A percentile compares a stretch with the other conserved stretches of the same genome.
These are phyloP conservation scores for Ennomos erosarius DNA, from an alignment of 2,888 invertebrate species.

Conservation along the genomic window DNA sequence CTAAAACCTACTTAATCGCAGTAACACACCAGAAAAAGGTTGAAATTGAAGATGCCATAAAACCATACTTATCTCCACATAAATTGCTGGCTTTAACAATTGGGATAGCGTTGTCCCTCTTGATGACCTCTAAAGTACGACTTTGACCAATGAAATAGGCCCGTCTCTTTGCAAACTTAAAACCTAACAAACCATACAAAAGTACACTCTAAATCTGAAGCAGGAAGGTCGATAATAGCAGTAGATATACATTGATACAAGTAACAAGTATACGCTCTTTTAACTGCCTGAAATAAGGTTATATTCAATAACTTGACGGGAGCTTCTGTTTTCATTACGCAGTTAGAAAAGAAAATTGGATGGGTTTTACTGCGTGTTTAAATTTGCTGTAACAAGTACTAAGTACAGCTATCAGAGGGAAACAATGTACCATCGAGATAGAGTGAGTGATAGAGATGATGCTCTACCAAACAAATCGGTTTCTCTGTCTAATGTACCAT, in stretches of 20 bases:
- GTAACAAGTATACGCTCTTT: slow-evolving; percentile 19
- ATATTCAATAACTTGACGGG: slow-evolving; percentile 27
- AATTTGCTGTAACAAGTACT: no score
- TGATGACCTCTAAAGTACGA: slow-evolving; percentile 55
- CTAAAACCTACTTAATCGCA: slow-evolving; percentile 38
- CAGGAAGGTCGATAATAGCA: neutral
- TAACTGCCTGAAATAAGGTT: slow-evolving; percentile 31
- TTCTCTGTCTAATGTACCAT: no score
- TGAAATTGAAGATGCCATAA: slow-evolving; percentile 49
- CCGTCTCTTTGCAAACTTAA: slow-evolving; percentile 2
- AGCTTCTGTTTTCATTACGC: slow-evolving; percentile 18
- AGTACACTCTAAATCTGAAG: neutral
- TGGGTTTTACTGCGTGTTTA: slow-evolving; percentile 9
- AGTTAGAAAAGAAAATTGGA: slow-evolving; percentile 27
- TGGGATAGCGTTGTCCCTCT: slow-evolving; percentile 51
- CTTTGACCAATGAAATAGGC: slow-evolving; percentile 38
- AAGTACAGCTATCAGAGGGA: no score
- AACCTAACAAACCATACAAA: neutral
- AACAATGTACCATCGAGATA: no score
- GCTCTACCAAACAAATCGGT: no score
- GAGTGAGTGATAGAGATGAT: no score
- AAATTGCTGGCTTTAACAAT: slow-evolving; percentile 63
- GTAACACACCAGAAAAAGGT: slow-evolving; percentile 45
- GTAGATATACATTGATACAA: slow-evolving; percentile 10
- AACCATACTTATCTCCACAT: slow-evolving; percentile 60